Percentiles rank a stretch among this genome's conserved stretches.
Conservation (phyloP, 1,140 invertebrate species). For the Plodia interpunctella region DNA sequence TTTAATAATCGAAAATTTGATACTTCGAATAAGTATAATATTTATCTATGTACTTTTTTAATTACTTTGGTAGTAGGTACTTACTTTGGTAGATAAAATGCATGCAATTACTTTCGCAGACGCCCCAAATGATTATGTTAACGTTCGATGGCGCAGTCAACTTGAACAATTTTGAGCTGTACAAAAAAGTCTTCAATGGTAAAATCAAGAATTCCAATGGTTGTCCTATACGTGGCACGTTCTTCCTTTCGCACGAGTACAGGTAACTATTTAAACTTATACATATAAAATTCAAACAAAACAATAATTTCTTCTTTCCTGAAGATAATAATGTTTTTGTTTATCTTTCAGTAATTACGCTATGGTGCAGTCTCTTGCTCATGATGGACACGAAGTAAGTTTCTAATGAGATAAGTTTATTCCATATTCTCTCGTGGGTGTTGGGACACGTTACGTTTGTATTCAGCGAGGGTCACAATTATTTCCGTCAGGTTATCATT, state of each 20-base stretch:
- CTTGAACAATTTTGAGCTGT: slow-evolving; percentile 93
- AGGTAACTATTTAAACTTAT: too few species aligned
- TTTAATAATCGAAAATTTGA: too few species aligned
- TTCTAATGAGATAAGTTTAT: slow-evolving; percentile 6
- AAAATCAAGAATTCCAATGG: slow-evolving; percentile 92
- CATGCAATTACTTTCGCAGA: slow-evolving; percentile 77
- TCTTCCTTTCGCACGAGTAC: slow-evolving; percentile 96
- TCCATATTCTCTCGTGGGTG: too few species aligned
- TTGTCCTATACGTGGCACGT: slow-evolving; percentile 93
- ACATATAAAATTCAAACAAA: too few species aligned
- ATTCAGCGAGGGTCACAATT: too few species aligned
- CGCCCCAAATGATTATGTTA: slow-evolving; percentile 94
- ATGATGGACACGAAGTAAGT: slow-evolving; percentile 88
- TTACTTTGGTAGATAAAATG: too few species aligned
- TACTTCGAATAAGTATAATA: too few species aligned
- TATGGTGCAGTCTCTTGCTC: slow-evolving; percentile 91
- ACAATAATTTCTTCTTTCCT: too few species aligned
- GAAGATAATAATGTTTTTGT: background rate
- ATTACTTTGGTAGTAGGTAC: too few species aligned
- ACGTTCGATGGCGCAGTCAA: slow-evolving; percentile 97
- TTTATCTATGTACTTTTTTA: too few species aligned
- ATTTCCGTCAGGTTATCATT: too few species aligned
- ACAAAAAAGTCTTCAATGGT: slow-evolving; percentile 89
- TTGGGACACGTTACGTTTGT: too few species aligned
- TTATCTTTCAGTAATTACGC: slow-evolving; percentile 88